Base-by-base conservation (phyloP, 2,113 vertebrate genomes). In the Passer montanus region DNA sequence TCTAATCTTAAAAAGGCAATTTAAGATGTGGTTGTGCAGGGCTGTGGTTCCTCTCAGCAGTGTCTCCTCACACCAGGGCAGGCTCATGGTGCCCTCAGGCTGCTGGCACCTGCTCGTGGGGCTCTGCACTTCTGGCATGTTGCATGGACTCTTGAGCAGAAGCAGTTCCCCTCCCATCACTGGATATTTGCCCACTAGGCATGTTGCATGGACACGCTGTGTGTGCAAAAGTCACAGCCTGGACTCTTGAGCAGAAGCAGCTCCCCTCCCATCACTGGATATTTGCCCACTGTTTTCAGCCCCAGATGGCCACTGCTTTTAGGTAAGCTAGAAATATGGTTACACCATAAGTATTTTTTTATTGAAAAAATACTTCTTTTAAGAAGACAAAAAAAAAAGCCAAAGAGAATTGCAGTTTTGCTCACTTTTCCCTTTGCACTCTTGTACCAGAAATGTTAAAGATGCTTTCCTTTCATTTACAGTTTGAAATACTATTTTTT, bases 11-110 rank as follows among this genome's bases (percentile, higher is more conserved):
- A 15, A 13, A 43, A 72, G 7, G 52, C 16, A 30, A 24, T 46
- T 69, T 28, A 33, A 43, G 22, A 10, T 26, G 41, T n/a, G 15
- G 7, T 13, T 85, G 13, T 17, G 15, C 0, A 7, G 0, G 4
- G 9, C 1, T 24, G 2, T 10, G 14, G 6, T 1, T 88, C 4
- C 3, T 35, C 11, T 53, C n/a, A 50, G 49, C 6, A 17, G 7
- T 8, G 5, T 17, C 8, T 79, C 5, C 24, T n/a, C 17, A 8
- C 2, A 2, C 7, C 8, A 44, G 35, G 26, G 24, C 5, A 41
- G 47, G 3, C 8, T 56, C 0, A 0, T 3, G 20, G 13, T 50
- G 41, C 8, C 15, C 24, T 26, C 5, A 22, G 2, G 1, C 2
- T 2, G 18, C 3, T 31, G 4, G 7, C 1, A 0, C 14, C 15